Evolutionary conservation across 2,888 invertebrate genomes (phyloP), one percentile per base, ranked within the genome.

Genomic region (Plusia festucae): DNA sequence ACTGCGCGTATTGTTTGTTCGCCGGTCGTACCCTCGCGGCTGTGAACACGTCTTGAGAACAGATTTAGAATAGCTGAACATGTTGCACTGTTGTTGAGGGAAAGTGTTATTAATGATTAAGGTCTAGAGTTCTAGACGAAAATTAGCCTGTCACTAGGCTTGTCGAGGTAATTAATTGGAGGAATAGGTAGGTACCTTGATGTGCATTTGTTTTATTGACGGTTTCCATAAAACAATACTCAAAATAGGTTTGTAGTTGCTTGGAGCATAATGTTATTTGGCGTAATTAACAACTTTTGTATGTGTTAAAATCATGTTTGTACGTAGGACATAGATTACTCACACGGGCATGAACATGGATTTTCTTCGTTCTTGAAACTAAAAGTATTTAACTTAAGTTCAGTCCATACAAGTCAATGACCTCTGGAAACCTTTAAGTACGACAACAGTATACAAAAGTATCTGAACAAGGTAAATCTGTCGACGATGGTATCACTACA

Each of bases 401-500:
- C 1, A n/a, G 15, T 40, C 40, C 5, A 40, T 13, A 40, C 5
- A 40, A 13, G 40, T 40, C 6, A 40, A 5, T n/a, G 6, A 15
- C 40, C n/a, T 40, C n/a, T 40, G 7, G 0, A 27, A 53, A 63
- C 51, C 53, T 53, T 49, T 55, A 11, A 16, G 34, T 46, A 49
- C 49, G 40, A 61, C 60, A 51, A 49, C 24, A 22, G n/a, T 22
- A 7, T 52, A 49, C 58, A 49, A 58, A 53, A n/a, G 27, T 8
- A 11, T 49, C 18, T 1, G 49, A 1, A 49, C 67, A 62, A 16
- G 60, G 56, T 68, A 68, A 61, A 76, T 65, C 66, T 76, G 68
- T 77, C 64, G 57, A n/a, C 60, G 53, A 34, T 22, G 65, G 76
- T 86, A 88, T 87, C 88, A 59, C 67, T 76, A 86, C 86, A 89